Percentiles rank a stretch among this genome's conserved stretches.
These are phyloP conservation scores for Knipowitschia caucasica DNA, from an alignment of 2,797 vertebrate species.

Conservation along the genomic window DNA sequence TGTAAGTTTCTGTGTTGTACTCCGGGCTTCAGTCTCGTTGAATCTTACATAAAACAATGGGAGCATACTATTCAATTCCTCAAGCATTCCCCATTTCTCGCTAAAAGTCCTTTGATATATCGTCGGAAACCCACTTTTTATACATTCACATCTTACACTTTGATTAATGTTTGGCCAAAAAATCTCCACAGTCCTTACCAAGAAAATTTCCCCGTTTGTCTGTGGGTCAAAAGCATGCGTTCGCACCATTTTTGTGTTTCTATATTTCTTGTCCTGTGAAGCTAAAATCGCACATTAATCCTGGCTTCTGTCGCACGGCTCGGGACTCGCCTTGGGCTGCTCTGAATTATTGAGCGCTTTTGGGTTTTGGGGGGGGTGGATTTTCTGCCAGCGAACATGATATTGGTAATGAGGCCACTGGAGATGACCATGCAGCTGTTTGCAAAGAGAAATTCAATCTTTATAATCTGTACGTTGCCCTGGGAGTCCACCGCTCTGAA, in stretches of 20 bases:
- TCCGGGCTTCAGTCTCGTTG: no score
- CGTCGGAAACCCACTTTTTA: background rate
- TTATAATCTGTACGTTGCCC: background rate
- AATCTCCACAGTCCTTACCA: background rate
- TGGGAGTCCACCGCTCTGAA: background rate
- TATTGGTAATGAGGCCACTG: slow-evolving; percentile 9
- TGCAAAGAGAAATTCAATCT: background rate
- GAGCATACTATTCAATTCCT: background rate
- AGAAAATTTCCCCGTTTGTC: background rate
- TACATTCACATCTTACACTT: background rate
- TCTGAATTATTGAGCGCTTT: slow-evolving; percentile 5
- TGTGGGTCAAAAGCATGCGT: background rate
- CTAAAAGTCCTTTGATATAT: background rate
- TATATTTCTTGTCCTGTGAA: background rate
- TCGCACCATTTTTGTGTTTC: background rate
- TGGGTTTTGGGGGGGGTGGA: background rate
- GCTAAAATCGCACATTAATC: background rate
- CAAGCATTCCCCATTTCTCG: background rate
- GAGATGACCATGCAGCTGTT: background rate
- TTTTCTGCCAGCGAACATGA: background rate
- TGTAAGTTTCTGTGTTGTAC: no score
- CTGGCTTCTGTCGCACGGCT: background rate
- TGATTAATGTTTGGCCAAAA: background rate
- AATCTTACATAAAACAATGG: background rate
- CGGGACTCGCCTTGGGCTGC: slow-evolving; percentile 1